Conservation (phyloP, 2,113 vertebrate genomes). For the Rutilus rutilus region DNA sequence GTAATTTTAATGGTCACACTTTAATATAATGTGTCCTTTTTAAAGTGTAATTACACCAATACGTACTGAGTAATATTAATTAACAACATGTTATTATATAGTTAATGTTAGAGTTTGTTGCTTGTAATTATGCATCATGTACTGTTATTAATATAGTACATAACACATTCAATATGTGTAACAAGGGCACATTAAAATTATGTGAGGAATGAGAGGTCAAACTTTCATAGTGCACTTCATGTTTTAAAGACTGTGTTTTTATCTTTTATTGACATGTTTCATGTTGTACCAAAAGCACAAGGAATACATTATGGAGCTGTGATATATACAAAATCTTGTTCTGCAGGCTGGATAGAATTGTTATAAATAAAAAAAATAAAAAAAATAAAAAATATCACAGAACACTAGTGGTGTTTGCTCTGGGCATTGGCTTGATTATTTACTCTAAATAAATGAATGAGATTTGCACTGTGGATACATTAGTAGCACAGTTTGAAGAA, state of each 20-base stretch:
- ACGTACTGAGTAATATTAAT: neutral
- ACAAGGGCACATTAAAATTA: neutral
- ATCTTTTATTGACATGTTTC: neutral
- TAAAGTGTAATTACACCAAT: neutral
- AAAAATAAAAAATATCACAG: neutral
- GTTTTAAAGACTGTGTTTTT: neutral
- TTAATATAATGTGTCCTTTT: neutral
- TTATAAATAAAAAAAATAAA: too few relatives aligned
- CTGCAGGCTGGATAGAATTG: neutral
- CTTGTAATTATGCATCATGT: neutral
- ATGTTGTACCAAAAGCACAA: neutral
- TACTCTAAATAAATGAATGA: slow-evolving; percentile 15
- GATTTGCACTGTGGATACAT: slow-evolving; percentile 13
- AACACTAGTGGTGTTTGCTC: slow-evolving; percentile 5
- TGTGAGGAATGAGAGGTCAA: too few relatives aligned
- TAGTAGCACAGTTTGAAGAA: neutral
- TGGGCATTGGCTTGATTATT: neutral
- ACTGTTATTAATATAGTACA: neutral
- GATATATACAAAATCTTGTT: neutral
- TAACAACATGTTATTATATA: neutral
- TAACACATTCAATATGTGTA: neutral
- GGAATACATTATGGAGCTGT: neutral
- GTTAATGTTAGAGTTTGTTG: neutral
- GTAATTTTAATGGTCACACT: neutral
- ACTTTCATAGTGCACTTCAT: neutral